A percentile compares a stretch with the other conserved stretches of the same genome.
phyloP scores from a whole-genome alignment of 1,140 invertebrate genomes.

The Lysiphlebus fabarum region DNA sequence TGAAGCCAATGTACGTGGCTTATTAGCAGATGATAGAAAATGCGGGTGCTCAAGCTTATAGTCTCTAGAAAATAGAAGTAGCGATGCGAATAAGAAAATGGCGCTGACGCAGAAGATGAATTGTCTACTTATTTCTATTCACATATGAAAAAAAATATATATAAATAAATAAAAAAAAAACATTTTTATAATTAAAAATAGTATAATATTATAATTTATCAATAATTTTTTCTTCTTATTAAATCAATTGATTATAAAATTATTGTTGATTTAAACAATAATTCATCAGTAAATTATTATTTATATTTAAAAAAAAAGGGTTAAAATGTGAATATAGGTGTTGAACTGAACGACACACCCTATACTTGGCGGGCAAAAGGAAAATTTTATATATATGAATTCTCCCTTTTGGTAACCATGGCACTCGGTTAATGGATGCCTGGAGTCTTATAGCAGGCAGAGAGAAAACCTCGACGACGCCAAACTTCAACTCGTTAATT shows the following conservation, averaged over 20 bases:
- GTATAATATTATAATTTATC: too few species aligned
- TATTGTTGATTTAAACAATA: too few species aligned
- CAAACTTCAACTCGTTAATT: conserved; percentile 59
- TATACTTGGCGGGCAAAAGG: conserved; percentile 52
- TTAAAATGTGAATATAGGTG: conserved; percentile 18
- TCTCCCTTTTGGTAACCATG: conserved; percentile 38
- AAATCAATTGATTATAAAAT: too few species aligned
- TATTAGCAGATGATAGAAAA: conserved; percentile 1
- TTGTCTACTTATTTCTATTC: too few species aligned
- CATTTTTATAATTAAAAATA: too few species aligned
- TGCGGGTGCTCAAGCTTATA: neutral
- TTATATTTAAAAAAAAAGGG: conserved; percentile 6
- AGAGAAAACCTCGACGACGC: conserved; percentile 41
- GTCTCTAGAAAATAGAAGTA: conserved; percentile 2
- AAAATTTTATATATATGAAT: conserved; percentile 31
- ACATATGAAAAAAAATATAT: too few species aligned
- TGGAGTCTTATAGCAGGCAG: conserved; percentile 30
- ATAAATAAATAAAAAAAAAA: too few species aligned
- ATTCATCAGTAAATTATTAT: neutral
- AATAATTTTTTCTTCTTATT: too few species aligned
- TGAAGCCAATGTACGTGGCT: conserved; percentile 15
- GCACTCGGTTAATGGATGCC: conserved; percentile 56
- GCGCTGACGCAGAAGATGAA: too few species aligned
- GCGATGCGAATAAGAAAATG: conserved; percentile 5
- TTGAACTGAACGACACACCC: conserved; percentile 34